Conservation (phyloP, 2,113 vertebrate species). For the Neogale vison region DNA sequence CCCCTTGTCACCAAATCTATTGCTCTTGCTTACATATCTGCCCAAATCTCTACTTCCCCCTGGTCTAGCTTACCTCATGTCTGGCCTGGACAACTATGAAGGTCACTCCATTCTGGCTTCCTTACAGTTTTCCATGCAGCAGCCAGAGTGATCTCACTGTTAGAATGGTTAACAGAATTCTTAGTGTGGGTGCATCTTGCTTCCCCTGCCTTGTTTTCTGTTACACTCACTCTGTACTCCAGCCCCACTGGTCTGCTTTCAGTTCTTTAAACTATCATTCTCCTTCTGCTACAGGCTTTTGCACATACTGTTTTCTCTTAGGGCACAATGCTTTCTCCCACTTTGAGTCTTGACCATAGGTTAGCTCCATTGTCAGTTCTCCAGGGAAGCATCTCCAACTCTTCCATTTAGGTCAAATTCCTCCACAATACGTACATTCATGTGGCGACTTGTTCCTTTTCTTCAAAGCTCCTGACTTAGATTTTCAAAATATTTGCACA, state of each 20-base stretch:
- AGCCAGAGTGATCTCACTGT: neutral
- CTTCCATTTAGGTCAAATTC: neutral
- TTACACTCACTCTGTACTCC: neutral
- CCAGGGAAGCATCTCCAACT: neutral
- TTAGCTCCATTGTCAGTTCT: neutral
- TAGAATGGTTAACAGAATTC: neutral
- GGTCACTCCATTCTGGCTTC: neutral
- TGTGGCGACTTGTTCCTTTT: neutral
- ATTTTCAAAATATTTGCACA: neutral
- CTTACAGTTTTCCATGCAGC: neutral
- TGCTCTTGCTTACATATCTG: neutral
- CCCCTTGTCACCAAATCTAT: neutral
- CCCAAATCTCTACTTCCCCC: neutral
- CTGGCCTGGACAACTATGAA: neutral
- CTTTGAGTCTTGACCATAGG: neutral
- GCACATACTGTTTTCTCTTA: neutral
- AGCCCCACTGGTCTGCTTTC: constrained; percentile 40
- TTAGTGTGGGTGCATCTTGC: neutral
- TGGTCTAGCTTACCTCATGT: neutral
- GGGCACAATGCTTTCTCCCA: neutral
- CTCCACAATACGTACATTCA: neutral
- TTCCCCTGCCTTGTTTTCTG: neutral
- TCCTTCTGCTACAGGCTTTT: neutral
- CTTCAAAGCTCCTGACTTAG: constrained; percentile 7
- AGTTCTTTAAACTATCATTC: constrained; percentile 41